phyloP scores from a whole-genome alignment of 1,140 invertebrate species.

The Conus betulinus region DNA sequence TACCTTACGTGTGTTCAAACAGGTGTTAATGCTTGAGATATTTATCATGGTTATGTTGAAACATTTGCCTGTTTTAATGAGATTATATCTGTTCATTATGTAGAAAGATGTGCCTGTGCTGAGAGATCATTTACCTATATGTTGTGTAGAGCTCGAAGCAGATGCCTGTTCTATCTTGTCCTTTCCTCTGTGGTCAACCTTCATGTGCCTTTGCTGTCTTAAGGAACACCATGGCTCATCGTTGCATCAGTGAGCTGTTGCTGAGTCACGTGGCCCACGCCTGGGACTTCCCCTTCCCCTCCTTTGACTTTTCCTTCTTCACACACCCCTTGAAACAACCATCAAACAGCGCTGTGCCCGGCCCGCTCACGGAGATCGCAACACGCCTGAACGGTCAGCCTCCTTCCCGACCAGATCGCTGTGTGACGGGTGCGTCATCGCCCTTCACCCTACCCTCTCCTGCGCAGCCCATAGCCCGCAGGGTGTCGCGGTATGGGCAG shows the following conservation, averaged over 20 bases:
- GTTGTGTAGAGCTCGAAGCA: no score
- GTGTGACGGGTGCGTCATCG: background rate
- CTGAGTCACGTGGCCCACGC: constrained; percentile 66
- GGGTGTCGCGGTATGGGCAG: background rate
- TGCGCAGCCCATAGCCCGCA: background rate
- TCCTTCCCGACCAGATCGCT: background rate
- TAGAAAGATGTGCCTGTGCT: no score
- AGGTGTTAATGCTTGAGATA: no score
- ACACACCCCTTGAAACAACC: background rate
- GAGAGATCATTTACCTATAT: no score
- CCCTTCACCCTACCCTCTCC: background rate
- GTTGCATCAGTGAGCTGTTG: constrained; percentile 53
- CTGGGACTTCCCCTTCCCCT: constrained; percentile 50
- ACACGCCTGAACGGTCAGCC: background rate
- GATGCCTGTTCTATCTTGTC: no score
- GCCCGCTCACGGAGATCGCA: background rate
- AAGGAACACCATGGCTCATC: background rate
- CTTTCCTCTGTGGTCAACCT: background rate
- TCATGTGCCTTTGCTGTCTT: no score
- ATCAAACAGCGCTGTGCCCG: background rate
- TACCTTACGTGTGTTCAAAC: no score
- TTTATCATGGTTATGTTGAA: no score
- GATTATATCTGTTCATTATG: no score
- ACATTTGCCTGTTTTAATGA: no score
- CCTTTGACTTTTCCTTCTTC: background rate